Evolutionary conservation across 1,140 invertebrate genomes (phyloP), one percentile per base, ranked within the genome.

Genomic region (Mya arenaria): DNA sequence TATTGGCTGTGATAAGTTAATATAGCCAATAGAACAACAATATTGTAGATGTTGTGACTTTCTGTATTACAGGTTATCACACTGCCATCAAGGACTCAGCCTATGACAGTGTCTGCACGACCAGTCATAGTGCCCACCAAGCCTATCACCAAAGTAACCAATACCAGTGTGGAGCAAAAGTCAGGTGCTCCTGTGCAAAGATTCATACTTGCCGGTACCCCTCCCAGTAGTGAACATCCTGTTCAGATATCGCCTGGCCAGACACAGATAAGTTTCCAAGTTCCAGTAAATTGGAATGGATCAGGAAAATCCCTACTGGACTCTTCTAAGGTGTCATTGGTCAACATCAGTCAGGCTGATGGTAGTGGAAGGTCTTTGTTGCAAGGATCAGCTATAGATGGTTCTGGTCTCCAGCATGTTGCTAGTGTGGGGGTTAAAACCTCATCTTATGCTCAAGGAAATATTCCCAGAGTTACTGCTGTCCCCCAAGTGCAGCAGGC

Each of bases 261-360:
- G 23, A 80, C 77, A n/a, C 77, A 80, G 32, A 80, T 80, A 39
- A 80, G 77, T 62, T 80, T 80, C 36, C 65, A 69, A 32, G 66
- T 80, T 4, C 77, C 77, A 28, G 32, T 71, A 23, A 78, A 65
- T 19, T 80, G 77, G 77, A 80, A 41, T 62, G n/a, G 36, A 19
- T 66, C 66, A 69, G 77, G 77, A 17, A 80, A 80, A 48, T 80
- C 77, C 15, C 71, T 80, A 30, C 52, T 80, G 34, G 77, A 80
- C 48, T 69, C 23, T 13, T 71, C 77, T 44, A 71, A 65, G 36
- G 52, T 80, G 19, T 80, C 77, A 10, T 36, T 80, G 23, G 77
- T 69, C 25, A 37, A 63, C 6, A 28, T 80, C 8, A 80, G 37
- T 58, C 36, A 37, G 23, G 32, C 77, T 37, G 77, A 80, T 3